A percentile compares a stretch with the other conserved stretches of the same genome.
phyloP scores from a whole-genome alignment of 2,888 invertebrate genomes.

The Drosophila melanosoma region DNA sequence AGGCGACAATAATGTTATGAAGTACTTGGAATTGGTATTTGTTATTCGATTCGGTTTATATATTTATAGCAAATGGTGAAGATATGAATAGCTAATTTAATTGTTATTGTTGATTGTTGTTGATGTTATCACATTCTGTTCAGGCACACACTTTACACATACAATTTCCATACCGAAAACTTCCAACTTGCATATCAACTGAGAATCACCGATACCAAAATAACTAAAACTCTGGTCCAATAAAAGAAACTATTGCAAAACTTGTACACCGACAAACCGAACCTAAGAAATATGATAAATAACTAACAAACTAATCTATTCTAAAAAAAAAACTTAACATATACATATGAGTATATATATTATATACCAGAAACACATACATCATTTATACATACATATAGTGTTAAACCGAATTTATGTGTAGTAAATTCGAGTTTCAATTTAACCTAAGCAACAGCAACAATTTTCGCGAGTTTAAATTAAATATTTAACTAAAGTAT shows the following conservation, averaged over 20 bases:
- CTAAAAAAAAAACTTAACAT: slow-evolving; percentile 41
- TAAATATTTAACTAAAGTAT: slow-evolving; percentile 55
- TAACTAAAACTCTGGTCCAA: slow-evolving; percentile 52
- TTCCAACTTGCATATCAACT: slow-evolving; percentile 31
- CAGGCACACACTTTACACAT: slow-evolving; percentile 5
- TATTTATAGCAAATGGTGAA: slow-evolving; percentile 35
- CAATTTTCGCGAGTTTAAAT: slow-evolving; percentile 73
- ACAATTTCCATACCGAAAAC: background rate
- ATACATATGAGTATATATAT: slow-evolving; percentile 44
- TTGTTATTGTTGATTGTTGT: slow-evolving; percentile 70
- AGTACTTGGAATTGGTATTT: slow-evolving; percentile 59
- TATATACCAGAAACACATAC: slow-evolving; percentile 33
- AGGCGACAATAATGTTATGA: slow-evolving; percentile 73
- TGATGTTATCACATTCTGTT: slow-evolving; percentile 42
- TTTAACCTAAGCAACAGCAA: slow-evolving; percentile 71
- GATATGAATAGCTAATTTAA: slow-evolving; percentile 52
- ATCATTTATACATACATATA: slow-evolving; percentile 53
- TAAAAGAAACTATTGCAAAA: slow-evolving; percentile 59
- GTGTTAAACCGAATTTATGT: slow-evolving; percentile 76
- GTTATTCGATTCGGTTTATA: slow-evolving; percentile 62
- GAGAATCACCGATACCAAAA: slow-evolving; percentile 11
- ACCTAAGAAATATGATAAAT: slow-evolving; percentile 3
- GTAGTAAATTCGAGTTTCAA: slow-evolving; percentile 74
- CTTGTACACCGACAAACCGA: slow-evolving; percentile 69
- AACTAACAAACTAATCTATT: slow-evolving; percentile 34